Evolutionary conservation across 2,888 invertebrate genomes (phyloP).

Genomic region (Mimachlamys varia): DNA sequence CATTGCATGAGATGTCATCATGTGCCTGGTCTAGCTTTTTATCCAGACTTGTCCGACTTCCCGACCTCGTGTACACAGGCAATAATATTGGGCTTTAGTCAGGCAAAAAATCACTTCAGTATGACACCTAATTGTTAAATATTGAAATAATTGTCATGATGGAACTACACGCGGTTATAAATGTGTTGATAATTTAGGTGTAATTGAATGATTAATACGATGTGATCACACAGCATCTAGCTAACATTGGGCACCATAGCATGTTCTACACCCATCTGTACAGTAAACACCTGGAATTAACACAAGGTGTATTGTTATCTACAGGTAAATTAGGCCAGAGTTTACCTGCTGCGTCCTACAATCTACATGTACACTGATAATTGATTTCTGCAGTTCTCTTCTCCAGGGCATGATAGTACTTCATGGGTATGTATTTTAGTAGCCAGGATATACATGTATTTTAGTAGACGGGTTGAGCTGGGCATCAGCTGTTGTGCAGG

Average conservation of each 20-base stretch:
- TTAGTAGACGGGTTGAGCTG: background rate
- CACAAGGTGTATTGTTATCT: background rate
- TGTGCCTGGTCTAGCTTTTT: background rate
- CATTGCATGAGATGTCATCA: constrained; percentile 21
- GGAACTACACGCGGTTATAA: background rate
- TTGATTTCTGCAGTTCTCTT: background rate
- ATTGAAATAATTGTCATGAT: constrained; percentile 14
- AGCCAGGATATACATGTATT: background rate
- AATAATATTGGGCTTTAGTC: background rate
- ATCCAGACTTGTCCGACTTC: background rate
- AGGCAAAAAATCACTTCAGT: background rate
- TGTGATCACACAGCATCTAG: background rate
- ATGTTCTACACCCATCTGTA: background rate
- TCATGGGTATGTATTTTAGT: background rate
- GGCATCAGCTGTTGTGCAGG: background rate
- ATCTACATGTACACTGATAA: background rate
- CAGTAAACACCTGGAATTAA: background rate
- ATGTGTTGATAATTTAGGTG: background rate
- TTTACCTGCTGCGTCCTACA: background rate
- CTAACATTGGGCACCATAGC: background rate
- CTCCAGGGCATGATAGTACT: background rate
- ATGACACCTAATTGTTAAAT: constrained; percentile 21
- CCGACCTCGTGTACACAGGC: background rate
- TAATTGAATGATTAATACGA: constrained; percentile 3
- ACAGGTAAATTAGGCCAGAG: constrained; percentile 23